Evolutionary conservation across 2,888 invertebrate genomes (phyloP), one percentile per base, ranked within the genome.

Genomic region (Salticus scenicus): DNA sequence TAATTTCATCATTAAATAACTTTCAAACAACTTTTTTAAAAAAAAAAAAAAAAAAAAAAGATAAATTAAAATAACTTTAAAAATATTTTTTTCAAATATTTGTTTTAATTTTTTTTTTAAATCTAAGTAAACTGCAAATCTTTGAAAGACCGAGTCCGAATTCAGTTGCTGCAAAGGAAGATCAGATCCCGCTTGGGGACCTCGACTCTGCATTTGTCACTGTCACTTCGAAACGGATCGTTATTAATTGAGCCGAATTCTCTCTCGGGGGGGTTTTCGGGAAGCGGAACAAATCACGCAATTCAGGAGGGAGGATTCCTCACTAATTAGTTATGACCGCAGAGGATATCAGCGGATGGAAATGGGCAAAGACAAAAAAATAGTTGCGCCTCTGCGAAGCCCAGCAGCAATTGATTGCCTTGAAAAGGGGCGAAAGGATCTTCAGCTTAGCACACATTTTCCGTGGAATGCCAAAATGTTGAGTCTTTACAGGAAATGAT

Each of bases 241-340:
- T 57, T 57, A 57, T 57, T 57, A 57, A 57, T 57, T 57, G 57
- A 57, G 57, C 57, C 57, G 57, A 24, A 57, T 57, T 5, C 57
- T 20, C 57, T 57, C 57, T 12, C 57, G 8, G 2, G 57, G 57
- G 57, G 17, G 5, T 2, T 7, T 47, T 47, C 42, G 7, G 42
- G 17, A 47, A 24, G 20, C 24, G 57, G 57, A 57, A 57, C 57
- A 57, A 57, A 57, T 57, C 57, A 57, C 57, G 24, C 57, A 57
- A 57, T 57, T 24, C 57, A 24, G 12, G 57, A 12, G 24, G 57
- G 42, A 47, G 17, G 42, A 47, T 47, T 47, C 42, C 42, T 47
- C 42, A 47, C 42, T 47, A 47, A 47, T 47, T 47, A 47, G 42
- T 47, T 47, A 47, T 47, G 42, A 47, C 42, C 42, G 42, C 42